phyloP scores from a whole-genome alignment of 2,113 vertebrate genomes.

The Larimichthys polyactis region DNA sequence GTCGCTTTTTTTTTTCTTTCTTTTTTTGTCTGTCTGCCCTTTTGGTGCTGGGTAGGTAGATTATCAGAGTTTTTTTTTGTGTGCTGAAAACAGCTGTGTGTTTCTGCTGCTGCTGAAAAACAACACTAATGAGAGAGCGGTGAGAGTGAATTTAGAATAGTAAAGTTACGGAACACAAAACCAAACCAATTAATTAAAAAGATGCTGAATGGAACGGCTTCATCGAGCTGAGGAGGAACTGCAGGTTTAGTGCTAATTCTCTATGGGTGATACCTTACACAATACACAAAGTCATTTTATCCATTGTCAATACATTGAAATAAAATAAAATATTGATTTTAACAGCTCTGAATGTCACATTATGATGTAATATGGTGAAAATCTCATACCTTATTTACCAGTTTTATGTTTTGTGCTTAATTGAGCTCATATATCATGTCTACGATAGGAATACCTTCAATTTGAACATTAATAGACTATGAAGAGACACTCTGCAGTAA shows the following conservation, averaged over 20 bases:
- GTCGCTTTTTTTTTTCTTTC: background rate
- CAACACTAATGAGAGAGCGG: background rate
- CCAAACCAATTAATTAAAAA: background rate
- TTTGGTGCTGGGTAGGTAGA: background rate
- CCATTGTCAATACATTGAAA: background rate
- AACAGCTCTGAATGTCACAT: background rate
- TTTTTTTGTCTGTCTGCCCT: background rate
- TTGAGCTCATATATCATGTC: constrained; percentile 41
- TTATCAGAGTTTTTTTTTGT: background rate
- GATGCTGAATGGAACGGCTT: no score
- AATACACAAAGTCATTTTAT: background rate
- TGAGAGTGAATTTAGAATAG: background rate
- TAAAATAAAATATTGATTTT: background rate
- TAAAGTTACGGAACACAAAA: background rate
- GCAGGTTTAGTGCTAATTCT: background rate
- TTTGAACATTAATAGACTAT: constrained; percentile 61
- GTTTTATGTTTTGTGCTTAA: constrained; percentile 18
- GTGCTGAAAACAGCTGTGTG: no score
- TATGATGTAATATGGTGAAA: background rate
- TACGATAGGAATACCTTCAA: constrained; percentile 29
- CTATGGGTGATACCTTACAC: background rate
- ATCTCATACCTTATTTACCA: constrained; percentile 1
- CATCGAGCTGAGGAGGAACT: background rate
- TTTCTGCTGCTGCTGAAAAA: background rate
- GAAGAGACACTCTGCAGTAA: constrained; percentile 30